A percentile compares a stretch with the other conserved stretches of the same genome.
phyloP scores from a whole-genome alignment of 2,888 invertebrate species.

The Phortica okadai region DNA sequence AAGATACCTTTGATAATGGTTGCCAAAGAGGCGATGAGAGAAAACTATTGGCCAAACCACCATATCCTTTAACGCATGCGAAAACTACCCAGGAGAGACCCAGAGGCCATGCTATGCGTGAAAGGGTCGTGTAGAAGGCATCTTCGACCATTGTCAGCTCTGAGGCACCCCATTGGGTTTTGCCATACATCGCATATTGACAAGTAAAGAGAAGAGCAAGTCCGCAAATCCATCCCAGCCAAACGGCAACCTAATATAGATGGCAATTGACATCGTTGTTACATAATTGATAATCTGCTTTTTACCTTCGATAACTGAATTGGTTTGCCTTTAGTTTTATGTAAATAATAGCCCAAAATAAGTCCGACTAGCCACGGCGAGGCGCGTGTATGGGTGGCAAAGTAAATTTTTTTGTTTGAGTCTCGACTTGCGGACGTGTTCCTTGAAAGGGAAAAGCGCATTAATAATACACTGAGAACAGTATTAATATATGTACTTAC shows the following conservation, averaged over 20 bases:
- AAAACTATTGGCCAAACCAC: conserved; percentile 63
- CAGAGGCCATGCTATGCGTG: conserved; percentile 68
- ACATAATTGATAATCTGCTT: conserved; percentile 19
- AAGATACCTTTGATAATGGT: conserved; percentile 66
- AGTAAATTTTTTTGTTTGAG: conserved; percentile 48
- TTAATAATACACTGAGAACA: too few relatives aligned
- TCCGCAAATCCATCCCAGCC: conserved; percentile 53
- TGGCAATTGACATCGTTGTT: not conserved
- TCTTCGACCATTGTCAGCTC: conserved; percentile 45
- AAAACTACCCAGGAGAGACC: conserved; percentile 69
- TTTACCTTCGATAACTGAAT: not conserved
- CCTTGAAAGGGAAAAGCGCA: not conserved
- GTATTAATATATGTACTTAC: not conserved
- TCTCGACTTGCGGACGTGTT: conserved; percentile 18
- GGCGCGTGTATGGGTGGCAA: conserved; percentile 61
- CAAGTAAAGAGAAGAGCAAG: conserved; percentile 48
- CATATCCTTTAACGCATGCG: conserved; percentile 68
- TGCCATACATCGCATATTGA: conserved; percentile 55
- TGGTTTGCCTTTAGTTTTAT: conserved; percentile 29
- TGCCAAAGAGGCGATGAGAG: conserved; percentile 70
- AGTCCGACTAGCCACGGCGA: conserved; percentile 68
- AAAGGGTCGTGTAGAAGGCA: conserved; percentile 58
- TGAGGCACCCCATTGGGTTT: conserved; percentile 45
- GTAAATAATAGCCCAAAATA: conserved; percentile 63
- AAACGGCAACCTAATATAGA: not conserved